A percentile compares a stretch with the other conserved stretches of the same genome.
These are phyloP conservation scores for Oreortyx pictus DNA, from an alignment of 2,797 vertebrate genomes.

Conservation along the genomic window DNA sequence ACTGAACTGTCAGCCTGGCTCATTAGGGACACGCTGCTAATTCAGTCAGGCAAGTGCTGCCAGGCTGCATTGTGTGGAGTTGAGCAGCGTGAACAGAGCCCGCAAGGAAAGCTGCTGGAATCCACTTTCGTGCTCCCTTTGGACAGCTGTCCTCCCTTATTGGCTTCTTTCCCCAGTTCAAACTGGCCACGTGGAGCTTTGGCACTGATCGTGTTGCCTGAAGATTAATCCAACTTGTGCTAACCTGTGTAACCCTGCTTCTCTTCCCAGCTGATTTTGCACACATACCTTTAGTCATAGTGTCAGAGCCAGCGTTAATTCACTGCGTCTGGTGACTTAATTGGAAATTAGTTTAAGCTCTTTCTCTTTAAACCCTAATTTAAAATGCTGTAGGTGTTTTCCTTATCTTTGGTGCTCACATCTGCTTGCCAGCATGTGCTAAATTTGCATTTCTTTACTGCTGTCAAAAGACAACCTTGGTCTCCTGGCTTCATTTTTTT, in stretches of 20 bases:
- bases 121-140: conserved; percentile 44
- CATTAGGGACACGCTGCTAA: conserved; percentile 32
- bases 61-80: conserved; percentile 49
- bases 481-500: background rate
- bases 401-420: conserved; percentile 5
- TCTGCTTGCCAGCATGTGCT: background rate
- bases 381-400: conserved; percentile 18
- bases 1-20: conserved; percentile 33
- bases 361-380: background rate
- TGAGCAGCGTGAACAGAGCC: conserved; percentile 50
- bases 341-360: conserved; percentile 34
- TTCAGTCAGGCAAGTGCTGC: conserved; percentile 43
- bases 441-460: conserved; percentile 2
- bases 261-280: background rate
- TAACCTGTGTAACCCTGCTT: background rate
- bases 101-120: conserved; percentile 47
- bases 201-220: background rate
- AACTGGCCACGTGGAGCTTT: conserved; percentile 50
- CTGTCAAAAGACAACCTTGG: background rate
- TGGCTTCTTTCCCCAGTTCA: conserved; percentile 31
- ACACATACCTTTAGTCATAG: background rate
- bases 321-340: background rate
- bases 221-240: conserved; percentile 1
- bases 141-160: background rate
- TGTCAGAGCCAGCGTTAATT: background rate